phyloP scores from a whole-genome alignment of 2,888 invertebrate species.

The Troides helena region DNA sequence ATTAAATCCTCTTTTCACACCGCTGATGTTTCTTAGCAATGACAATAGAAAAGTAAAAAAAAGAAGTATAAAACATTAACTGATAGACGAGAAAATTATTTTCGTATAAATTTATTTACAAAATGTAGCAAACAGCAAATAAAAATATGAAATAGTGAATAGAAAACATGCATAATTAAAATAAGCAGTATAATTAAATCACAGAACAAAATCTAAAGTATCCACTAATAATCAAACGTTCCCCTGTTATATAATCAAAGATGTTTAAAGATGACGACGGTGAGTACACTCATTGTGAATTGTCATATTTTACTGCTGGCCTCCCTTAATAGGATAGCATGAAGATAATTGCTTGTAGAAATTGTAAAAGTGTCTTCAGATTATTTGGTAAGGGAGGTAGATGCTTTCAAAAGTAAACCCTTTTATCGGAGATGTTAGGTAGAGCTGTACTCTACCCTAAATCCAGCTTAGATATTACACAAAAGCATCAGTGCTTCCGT shows the following conservation, averaged over 20 bases:
- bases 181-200: background rate
- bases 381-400: too few species aligned
- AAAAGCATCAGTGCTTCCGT: too few species aligned
- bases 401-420: too few species aligned
- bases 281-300: background rate
- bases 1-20: too few species aligned
- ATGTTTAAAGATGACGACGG: conserved; percentile 25
- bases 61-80: conserved; percentile 4
- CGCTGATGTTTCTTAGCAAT: background rate
- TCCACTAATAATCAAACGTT: background rate
- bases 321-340: too few species aligned
- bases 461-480: too few species aligned
- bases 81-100: conserved; percentile 9
- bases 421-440: too few species aligned
- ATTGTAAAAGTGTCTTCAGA: too few species aligned
- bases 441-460: too few species aligned
- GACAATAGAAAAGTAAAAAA: background rate
- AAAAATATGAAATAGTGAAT: background rate
- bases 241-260: conserved; percentile 6
- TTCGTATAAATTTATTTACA: conserved; percentile 9
- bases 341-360: too few species aligned
- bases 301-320: too few species aligned
- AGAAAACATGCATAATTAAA: background rate
- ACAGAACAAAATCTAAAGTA: background rate
- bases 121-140: conserved; percentile 12